Conservation (phyloP, 1,140 invertebrate genomes). For the Rhynchophorus ferrugineus region DNA sequence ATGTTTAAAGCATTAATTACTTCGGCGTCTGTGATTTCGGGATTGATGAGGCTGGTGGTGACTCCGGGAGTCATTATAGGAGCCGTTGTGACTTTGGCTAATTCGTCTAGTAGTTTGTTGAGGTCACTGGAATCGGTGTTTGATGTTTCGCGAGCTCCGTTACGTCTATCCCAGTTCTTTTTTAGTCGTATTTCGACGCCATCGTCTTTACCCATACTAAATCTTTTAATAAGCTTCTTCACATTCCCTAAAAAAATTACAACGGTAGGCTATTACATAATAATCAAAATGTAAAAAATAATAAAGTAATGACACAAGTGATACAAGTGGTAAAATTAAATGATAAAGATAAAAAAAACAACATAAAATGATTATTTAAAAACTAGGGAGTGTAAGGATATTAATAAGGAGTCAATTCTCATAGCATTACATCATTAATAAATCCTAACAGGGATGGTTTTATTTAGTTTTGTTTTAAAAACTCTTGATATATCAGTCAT, state of each 20-base stretch:
- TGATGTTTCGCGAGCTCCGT: not conserved
- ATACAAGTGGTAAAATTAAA: too few relatives aligned
- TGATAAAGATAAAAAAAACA: too few relatives aligned
- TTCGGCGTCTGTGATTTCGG: conserved; percentile 29
- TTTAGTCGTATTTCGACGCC: conserved; percentile 20
- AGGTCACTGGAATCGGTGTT: conserved; percentile 31
- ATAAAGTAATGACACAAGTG: too few relatives aligned
- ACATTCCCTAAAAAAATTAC: conserved; percentile 23
- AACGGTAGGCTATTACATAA: not conserved
- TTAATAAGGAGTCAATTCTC: too few relatives aligned
- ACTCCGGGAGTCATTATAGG: conserved; percentile 34
- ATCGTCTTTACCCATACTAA: conserved; percentile 19
- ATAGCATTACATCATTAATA: too few relatives aligned
- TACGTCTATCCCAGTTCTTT: not conserved
- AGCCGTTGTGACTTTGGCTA: conserved; percentile 36
- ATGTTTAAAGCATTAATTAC: conserved; percentile 16
- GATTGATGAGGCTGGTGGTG: conserved; percentile 31
- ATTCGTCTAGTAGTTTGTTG: conserved; percentile 33
- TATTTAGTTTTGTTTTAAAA: too few relatives aligned
- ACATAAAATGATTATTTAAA: too few relatives aligned
- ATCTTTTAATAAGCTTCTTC: conserved; percentile 33
- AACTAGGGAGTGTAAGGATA: too few relatives aligned
- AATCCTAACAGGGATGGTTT: too few relatives aligned
- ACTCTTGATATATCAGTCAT: too few relatives aligned
- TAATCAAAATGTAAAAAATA: too few relatives aligned